A percentile compares a stretch with the other conserved stretches of the same genome.
Evolutionary conservation across 2,797 vertebrate genomes (phyloP).

Genomic region (Pitangus sulphuratus): DNA sequence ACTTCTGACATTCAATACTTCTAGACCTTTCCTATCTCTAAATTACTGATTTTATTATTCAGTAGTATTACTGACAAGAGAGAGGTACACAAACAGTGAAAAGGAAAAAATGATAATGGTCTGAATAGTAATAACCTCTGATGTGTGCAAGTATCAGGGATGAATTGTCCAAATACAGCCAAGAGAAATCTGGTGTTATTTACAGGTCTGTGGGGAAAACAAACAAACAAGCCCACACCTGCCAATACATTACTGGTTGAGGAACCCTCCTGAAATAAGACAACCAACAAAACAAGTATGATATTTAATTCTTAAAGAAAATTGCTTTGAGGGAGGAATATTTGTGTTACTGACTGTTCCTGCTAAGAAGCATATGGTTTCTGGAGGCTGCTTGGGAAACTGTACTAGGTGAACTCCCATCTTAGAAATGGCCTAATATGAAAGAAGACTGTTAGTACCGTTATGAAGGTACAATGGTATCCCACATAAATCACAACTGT

Average conservation of each 20-base stretch:
- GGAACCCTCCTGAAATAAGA: background rate
- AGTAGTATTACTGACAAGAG: background rate
- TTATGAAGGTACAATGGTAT: background rate
- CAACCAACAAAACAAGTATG: background rate
- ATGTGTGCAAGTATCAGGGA: background rate
- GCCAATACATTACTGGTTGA: background rate
- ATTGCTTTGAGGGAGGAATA: background rate
- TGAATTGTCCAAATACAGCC: background rate
- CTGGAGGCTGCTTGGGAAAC: background rate
- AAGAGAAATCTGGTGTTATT: background rate
- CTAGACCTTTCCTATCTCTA: background rate
- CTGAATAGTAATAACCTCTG: background rate
- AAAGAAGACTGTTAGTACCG: background rate
- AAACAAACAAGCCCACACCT: background rate
- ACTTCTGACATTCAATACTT: background rate
- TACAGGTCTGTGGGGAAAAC: background rate
- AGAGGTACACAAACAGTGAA: background rate
- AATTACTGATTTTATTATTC: background rate
- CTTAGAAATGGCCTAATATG: background rate
- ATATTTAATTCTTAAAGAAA: background rate
- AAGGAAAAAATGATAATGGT: background rate
- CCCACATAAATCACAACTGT: background rate
- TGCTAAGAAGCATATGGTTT: background rate
- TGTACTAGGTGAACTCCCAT: background rate
- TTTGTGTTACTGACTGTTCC: background rate